Evolutionary conservation across 2,888 invertebrate genomes (phyloP).

Genomic region (Abscondita cerata): DNA sequence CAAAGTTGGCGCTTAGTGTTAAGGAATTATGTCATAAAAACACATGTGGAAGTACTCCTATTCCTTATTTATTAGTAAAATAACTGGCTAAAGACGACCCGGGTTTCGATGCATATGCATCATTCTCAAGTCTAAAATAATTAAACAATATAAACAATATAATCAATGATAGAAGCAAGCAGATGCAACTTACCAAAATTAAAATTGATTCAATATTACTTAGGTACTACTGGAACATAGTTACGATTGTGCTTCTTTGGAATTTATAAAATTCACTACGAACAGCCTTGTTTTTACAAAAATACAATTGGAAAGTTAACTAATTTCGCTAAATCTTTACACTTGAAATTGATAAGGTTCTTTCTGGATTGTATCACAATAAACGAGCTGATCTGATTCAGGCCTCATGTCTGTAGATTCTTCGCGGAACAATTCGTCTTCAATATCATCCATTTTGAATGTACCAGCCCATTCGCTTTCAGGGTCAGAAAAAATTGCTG

Average conservation of each 20-base stretch:
- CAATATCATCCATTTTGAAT: constrained; percentile 51
- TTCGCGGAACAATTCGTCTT: constrained; percentile 44
- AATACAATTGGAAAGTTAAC: neutral
- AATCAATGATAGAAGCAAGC: too few species aligned
- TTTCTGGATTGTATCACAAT: constrained; percentile 25
- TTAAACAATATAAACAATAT: too few species aligned
- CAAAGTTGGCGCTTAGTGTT: too few species aligned
- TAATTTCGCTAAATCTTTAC: constrained; percentile 7
- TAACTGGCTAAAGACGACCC: too few species aligned
- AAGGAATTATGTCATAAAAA: too few species aligned
- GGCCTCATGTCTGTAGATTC: constrained; percentile 61
- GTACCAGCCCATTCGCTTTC: constrained; percentile 71
- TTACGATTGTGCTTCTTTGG: constrained; percentile 13
- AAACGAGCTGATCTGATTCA: constrained; percentile 63
- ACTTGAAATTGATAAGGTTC: constrained; percentile 25
- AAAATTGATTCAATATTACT: too few species aligned
- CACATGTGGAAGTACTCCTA: too few species aligned
- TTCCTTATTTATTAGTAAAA: too few species aligned
- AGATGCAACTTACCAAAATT: too few species aligned
- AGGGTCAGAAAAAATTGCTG: constrained; percentile 72
- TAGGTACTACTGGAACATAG: constrained; percentile 22
- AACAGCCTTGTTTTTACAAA: constrained; percentile 13
- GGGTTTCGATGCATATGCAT: too few species aligned
- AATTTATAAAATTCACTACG: constrained; percentile 14
- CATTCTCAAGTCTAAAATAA: too few species aligned